phyloP scores from a whole-genome alignment of 2,797 vertebrate species.

The Oophaga sylvatica region DNA sequence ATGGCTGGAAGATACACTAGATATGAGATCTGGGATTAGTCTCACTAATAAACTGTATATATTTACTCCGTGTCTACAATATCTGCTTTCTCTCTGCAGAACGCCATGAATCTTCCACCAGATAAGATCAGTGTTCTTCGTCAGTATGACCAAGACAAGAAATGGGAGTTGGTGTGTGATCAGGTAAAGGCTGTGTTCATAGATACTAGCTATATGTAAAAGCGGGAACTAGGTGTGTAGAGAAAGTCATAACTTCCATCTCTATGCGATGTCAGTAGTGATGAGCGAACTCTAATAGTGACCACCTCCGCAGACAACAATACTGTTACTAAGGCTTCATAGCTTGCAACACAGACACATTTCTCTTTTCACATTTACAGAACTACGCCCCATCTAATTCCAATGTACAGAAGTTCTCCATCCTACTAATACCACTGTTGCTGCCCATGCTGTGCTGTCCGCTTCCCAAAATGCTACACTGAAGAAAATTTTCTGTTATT shows the following conservation, averaged over 20 bases:
- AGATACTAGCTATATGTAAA: not conserved
- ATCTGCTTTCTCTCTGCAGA: conserved; percentile 70
- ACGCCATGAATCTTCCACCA: conserved; percentile 94
- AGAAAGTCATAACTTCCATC: not conserved
- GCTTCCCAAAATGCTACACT: no score
- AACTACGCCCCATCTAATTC: no score
- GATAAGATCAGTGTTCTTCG: conserved; percentile 92
- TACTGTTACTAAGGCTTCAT: no score
- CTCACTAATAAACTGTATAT: not conserved
- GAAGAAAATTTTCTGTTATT: no score
- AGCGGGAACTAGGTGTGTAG: not conserved
- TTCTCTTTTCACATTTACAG: no score
- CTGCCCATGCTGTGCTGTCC: no score
- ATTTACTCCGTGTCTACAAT: not conserved
- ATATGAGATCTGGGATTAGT: not conserved
- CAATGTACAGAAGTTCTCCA: no score
- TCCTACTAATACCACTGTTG: no score
- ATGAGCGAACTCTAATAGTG: no score
- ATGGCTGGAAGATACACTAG: not conserved
- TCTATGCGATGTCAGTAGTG: not conserved
- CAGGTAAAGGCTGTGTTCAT: conserved; percentile 75
- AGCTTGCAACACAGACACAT: no score
- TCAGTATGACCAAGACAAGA: conserved; percentile 92
- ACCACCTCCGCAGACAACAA: no score
- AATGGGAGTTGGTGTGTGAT: conserved; percentile 95